These are phyloP conservation scores for Xiphydria camelus DNA, from an alignment of 2,888 invertebrate genomes.

Conservation along the genomic window DNA sequence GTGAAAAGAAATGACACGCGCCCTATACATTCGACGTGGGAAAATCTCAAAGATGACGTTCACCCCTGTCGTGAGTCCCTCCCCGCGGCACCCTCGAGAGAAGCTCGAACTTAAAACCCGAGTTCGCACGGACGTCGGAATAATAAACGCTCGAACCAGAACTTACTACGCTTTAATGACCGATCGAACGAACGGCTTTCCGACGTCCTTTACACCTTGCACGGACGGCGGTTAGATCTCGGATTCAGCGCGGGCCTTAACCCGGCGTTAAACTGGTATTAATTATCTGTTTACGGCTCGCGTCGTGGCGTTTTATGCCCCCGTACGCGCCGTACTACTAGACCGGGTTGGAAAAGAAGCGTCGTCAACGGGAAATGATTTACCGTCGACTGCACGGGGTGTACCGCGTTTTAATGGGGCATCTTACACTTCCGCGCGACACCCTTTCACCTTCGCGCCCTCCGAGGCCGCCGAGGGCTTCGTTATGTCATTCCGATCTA, in stretches of 20 bases:
- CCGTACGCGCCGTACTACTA: background rate
- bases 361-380: background rate
- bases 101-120: too few relatives aligned
- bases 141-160: background rate
- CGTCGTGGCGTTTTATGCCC: background rate
- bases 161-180: background rate
- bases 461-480: too few relatives aligned
- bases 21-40: too few relatives aligned
- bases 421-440: background rate
- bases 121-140: too few relatives aligned
- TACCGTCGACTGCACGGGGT: background rate
- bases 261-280: slow-evolving; percentile 3
- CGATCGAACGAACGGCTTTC: slow-evolving; percentile 2
- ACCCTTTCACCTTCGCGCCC: too few relatives aligned
- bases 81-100: too few relatives aligned
- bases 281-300: slow-evolving; percentile 4
- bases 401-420: background rate
- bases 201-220: slow-evolving; percentile 3
- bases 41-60: too few relatives aligned
- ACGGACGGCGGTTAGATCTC: slow-evolving; percentile 1
- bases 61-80: too few relatives aligned
- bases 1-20: too few relatives aligned
- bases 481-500: background rate
- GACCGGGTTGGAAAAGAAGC: slow-evolving; percentile 1
- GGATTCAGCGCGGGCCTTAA: background rate